A percentile compares a stretch with the other conserved stretches of the same genome.
These are phyloP conservation scores for Idris sp. DNA, from an alignment of 1,140 invertebrate genomes.

Conservation along the genomic window DNA sequence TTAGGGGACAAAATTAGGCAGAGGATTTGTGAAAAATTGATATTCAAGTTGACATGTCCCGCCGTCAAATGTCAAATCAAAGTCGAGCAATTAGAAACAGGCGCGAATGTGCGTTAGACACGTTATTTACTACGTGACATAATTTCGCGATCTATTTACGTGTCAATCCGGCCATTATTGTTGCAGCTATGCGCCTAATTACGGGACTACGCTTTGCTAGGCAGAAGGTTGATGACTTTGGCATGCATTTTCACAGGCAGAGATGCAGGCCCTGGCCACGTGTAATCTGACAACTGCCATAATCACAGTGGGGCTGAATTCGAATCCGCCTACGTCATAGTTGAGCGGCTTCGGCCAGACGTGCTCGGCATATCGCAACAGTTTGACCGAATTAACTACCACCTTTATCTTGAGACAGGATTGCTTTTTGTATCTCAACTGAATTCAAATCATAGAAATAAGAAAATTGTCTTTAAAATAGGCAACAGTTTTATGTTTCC, in stretches of 20 bases:
- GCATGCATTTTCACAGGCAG: constrained; percentile 68
- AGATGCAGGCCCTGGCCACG: constrained; percentile 40
- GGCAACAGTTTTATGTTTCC: too few relatives aligned
- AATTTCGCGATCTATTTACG: constrained; percentile 71
- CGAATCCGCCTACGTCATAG: constrained; percentile 46
- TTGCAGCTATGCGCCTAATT: constrained; percentile 64
- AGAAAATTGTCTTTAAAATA: too few relatives aligned
- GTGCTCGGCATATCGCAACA: constrained; percentile 63
- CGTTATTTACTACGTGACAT: constrained; percentile 69
- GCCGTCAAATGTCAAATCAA: constrained; percentile 4
- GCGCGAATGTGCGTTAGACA: constrained; percentile 40
- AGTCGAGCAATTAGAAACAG: constrained; percentile 29
- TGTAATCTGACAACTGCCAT: constrained; percentile 64
- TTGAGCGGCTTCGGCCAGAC: constrained; percentile 38
- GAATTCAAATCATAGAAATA: too few relatives aligned
- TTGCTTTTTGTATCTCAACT: constrained; percentile 17
- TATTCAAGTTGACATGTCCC: too few relatives aligned
- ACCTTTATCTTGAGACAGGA: constrained; percentile 27
- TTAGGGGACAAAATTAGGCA: too few relatives aligned
- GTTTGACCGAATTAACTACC: constrained; percentile 52
- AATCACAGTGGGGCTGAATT: constrained; percentile 51
- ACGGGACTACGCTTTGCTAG: constrained; percentile 49
- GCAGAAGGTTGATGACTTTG: constrained; percentile 66
- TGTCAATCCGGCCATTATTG: constrained; percentile 70
- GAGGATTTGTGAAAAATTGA: too few relatives aligned